phyloP scores from a whole-genome alignment of 1,140 invertebrate genomes.

The Papilio polytes region DNA sequence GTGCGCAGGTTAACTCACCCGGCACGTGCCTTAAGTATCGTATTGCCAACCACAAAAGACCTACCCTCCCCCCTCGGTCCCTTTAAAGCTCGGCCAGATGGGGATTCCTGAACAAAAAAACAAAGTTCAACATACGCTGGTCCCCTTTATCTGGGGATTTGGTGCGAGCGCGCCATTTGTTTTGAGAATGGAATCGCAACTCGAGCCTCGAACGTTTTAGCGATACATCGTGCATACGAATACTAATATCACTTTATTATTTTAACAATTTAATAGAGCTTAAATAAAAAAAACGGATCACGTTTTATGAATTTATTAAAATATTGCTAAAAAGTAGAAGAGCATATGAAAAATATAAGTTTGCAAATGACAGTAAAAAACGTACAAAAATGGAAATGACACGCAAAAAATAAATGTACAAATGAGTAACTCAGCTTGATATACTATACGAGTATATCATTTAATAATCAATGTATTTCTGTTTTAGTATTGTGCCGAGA shows the following conservation, averaged over 20 bases:
- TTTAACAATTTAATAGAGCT: background rate
- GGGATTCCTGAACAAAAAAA: slow-evolving; percentile 44
- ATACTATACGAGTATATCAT: too few species aligned
- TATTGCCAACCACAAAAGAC: slow-evolving; percentile 57
- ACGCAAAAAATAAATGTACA: too few species aligned
- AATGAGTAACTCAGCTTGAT: too few species aligned
- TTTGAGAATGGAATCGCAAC: slow-evolving; percentile 51
- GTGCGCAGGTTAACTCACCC: slow-evolving; percentile 77
- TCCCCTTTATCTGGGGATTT: slow-evolving; percentile 51
- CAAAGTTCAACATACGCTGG: slow-evolving; percentile 47
- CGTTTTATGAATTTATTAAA: background rate
- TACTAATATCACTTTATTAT: background rate
- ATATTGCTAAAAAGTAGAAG: background rate
- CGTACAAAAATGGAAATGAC: background rate
- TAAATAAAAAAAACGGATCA: background rate
- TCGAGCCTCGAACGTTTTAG: slow-evolving; percentile 13
- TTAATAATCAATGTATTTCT: too few species aligned
- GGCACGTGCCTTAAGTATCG: slow-evolving; percentile 71
- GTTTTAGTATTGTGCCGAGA: too few species aligned
- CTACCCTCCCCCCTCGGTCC: slow-evolving; percentile 45
- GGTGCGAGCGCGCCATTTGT: slow-evolving; percentile 48
- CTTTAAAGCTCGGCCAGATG: slow-evolving; percentile 27
- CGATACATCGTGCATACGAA: background rate
- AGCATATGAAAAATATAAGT: background rate
- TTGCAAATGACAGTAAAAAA: background rate